Evolutionary conservation across 2,113 vertebrate genomes (phyloP).

Genomic region (Tragulus kanchil): DNA sequence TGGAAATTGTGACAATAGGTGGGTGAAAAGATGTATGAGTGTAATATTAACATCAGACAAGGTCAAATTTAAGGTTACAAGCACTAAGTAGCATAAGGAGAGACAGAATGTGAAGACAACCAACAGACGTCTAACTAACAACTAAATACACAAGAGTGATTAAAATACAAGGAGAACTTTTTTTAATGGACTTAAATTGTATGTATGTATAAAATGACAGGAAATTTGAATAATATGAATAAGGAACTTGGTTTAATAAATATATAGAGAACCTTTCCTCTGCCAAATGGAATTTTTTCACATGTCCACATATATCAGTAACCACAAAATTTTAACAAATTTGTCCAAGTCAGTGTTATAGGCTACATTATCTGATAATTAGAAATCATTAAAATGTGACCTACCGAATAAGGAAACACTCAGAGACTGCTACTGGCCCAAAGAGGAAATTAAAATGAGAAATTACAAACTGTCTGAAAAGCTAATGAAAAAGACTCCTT

Average conservation of each 20-base stretch:
- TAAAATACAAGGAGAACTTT: background rate
- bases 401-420: background rate
- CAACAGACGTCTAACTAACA: background rate
- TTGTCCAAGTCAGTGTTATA: background rate
- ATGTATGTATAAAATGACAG: background rate
- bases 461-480: constrained; percentile 39
- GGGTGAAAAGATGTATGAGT: background rate
- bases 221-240: background rate
- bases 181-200: background rate
- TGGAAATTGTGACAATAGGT: background rate
- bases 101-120: background rate
- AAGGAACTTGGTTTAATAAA: background rate
- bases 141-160: background rate
- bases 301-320: background rate
- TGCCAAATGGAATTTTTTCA: background rate
- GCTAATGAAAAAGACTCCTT: background rate
- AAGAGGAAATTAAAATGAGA: constrained; percentile 31
- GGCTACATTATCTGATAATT: background rate
- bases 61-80: background rate
- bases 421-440: background rate
- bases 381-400: constrained; percentile 20
- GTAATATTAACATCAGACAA: background rate
- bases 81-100: background rate
- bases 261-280: background rate
- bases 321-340: constrained; percentile 21